Evolutionary conservation across 1,140 invertebrate genomes (phyloP), one percentile per base, ranked within the genome.

Genomic region (Pachypsylla venusta): DNA sequence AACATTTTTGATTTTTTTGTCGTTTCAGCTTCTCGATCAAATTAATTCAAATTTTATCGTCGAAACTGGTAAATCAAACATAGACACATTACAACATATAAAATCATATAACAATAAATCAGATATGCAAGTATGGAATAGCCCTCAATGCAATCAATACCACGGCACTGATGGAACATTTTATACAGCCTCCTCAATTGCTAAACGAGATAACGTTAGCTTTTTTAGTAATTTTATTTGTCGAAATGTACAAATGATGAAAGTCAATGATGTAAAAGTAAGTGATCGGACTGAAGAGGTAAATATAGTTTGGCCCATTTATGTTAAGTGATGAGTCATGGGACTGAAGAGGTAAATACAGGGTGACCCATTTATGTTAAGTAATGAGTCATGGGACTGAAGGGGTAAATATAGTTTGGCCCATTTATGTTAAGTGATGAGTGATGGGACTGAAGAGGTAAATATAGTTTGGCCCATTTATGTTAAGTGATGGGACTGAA

Each of bases 21-120:
- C n/a, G n/a, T 48, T 48, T 48, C 42, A 48, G 42, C 4, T 48
- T 19, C n/a, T 48, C n/a, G 42, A 48, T n/a, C 42, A 48, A n/a
- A 48, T 48, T 22, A 48, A 48, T 22, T 48, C 42, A 7, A 48
- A 48, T 22, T 48, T 48, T 22, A 10, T 22, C 4, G 42, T 48
- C 7, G 42, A 48, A n/a, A 48, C 42, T 4, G 42, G 42, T 19
- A n/a, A 3, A 4, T 22, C 16, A 22, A n/a, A 48, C n/a, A 48
- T 48, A 10, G 42, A 48, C 42, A 48, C 42, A 7, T 22, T 48
- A n/a, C 42, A 48, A 48, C 42, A 22, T 22, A 22, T 48, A 3
- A 4, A 19, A 5, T 7, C n/a, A 4, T 48, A 48, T 22, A 48
- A 48, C 42, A 22, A 22, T n/a, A n/a, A 22, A 22, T 22, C 42